Evolutionary conservation across 2,113 vertebrate species (phyloP), one percentile per base, ranked within the genome.

Genomic region (Paradisaea rubra): DNA sequence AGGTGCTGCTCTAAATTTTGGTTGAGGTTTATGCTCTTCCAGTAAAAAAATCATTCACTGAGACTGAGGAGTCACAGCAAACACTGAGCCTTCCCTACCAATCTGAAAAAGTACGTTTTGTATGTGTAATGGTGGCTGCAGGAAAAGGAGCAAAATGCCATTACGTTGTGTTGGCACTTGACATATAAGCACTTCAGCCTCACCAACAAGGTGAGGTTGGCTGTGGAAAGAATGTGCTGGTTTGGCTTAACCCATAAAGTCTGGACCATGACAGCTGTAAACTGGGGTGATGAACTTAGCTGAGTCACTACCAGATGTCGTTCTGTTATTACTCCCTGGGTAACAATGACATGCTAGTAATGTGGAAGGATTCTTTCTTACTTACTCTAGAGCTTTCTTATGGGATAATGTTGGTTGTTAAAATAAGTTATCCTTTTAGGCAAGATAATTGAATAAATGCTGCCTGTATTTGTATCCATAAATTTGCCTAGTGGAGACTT

Each of bases 171-270:
- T 35, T 39, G 65, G 22, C 33, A 5, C 10, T 63, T 70, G 50
- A 17, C 7, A 3, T 50, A 2, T 6, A 41, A 78, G 28, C 39
- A 19, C 15, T 68, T 91, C 44, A 49, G 33, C 31, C 73, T 84
- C 7, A 2, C 28, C 0, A 0, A 13, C 1, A 18, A 50, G 60
- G 73, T 91, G 65, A 81, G n/a, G 24, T 66, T 79, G 65, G 37
- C 70, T 60, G 23, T 69, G 60, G 60, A 63, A 86, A 52, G 41
- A 63, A 56, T 50, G 47, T 84, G 19, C 72, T 92, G 56, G 13
- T 82, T 79, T 91, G 70, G 27, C 49, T 81, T 64, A 69, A 81
- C 37, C 24, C 64, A 15, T 39, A 24, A 69, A 61, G n/a, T 68
- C 30, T 86, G 66, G 47, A 24, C 63, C 7, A 1, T 13, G 45